Conservation (phyloP, 2,888 invertebrate genomes). For the Parasteatoda lunata region DNA sequence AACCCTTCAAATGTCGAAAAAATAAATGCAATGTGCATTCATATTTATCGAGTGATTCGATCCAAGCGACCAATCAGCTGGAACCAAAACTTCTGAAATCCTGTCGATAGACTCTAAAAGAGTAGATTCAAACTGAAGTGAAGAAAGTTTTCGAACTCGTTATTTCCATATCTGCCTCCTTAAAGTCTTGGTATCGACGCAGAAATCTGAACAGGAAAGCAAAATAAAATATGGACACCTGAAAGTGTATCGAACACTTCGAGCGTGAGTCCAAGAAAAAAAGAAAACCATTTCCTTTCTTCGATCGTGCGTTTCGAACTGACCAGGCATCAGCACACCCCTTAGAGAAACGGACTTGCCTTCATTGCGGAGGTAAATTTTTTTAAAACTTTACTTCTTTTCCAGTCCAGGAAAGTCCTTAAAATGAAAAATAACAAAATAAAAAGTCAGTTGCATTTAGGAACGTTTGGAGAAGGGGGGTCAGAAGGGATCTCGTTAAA, state of each 20-base stretch:
- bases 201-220: slow-evolving; percentile 19
- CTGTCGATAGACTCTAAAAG: background rate
- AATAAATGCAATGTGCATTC: background rate
- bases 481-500: slow-evolving; percentile 58
- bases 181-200: background rate
- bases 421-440: slow-evolving; percentile 62
- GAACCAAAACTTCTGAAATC: background rate
- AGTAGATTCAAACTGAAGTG: background rate
- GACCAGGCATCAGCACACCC: slow-evolving; percentile 46
- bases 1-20: no score
- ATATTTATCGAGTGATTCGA: background rate
- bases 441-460: slow-evolving; percentile 51
- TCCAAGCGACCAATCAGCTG: background rate
- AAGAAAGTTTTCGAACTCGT: slow-evolving; percentile 29
- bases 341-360: slow-evolving; percentile 34
- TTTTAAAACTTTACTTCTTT: slow-evolving; percentile 29
- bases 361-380: slow-evolving; percentile 29
- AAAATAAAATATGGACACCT: slow-evolving; percentile 59
- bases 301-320: slow-evolving; percentile 36
- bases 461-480: slow-evolving; percentile 14
- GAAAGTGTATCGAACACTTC: slow-evolving; percentile 12
- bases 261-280: background rate
- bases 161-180: slow-evolving; percentile 40
- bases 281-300: slow-evolving; percentile 19
- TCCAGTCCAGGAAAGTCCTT: slow-evolving; percentile 38